These are phyloP conservation scores for Anarhynchus alexandrinus DNA, from an alignment of 2,113 vertebrate genomes.

Conservation along the genomic window DNA sequence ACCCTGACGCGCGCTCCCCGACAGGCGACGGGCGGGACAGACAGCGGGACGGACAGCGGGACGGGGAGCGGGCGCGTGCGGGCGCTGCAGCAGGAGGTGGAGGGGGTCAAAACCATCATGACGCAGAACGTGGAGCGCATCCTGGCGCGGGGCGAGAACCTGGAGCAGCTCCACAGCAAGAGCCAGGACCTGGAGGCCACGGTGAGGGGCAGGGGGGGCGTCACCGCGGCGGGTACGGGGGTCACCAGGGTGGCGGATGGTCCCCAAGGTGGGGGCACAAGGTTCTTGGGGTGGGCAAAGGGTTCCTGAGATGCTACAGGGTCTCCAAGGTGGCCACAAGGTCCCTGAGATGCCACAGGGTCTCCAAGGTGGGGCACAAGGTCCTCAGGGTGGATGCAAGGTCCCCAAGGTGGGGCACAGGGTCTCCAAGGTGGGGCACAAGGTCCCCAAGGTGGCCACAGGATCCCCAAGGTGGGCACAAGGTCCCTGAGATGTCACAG, in stretches of 20 bases:
- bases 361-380: not conserved
- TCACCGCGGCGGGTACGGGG: not conserved
- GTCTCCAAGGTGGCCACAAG: not conserved
- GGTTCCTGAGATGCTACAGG: not conserved
- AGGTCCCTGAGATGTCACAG: no score
- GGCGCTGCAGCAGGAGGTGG: slow-evolving; percentile 83
- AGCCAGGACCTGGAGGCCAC: slow-evolving; percentile 89
- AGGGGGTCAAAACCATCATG: slow-evolving; percentile 90
- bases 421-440: no score
- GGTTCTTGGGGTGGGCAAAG: not conserved
- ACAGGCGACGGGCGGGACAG: no score
- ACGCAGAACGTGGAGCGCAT: slow-evolving; percentile 92
- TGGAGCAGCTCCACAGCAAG: slow-evolving; percentile 90
- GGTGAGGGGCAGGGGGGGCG: slow-evolving; percentile 64
- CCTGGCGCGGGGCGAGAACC: slow-evolving; percentile 88
- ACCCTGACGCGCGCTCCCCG: not conserved
- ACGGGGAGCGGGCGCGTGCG: slow-evolving; percentile 60
- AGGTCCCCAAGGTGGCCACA: no score
- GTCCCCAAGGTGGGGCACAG: no score
- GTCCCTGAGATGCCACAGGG: not conserved
- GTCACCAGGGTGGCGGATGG: not conserved
- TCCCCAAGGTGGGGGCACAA: not conserved
- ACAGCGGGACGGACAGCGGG: not conserved
- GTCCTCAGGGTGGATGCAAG: no score
- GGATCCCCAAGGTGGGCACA: no score